These are phyloP conservation scores for Ennomos quercinarius DNA, from an alignment of 2,888 invertebrate genomes.

Conservation along the genomic window DNA sequence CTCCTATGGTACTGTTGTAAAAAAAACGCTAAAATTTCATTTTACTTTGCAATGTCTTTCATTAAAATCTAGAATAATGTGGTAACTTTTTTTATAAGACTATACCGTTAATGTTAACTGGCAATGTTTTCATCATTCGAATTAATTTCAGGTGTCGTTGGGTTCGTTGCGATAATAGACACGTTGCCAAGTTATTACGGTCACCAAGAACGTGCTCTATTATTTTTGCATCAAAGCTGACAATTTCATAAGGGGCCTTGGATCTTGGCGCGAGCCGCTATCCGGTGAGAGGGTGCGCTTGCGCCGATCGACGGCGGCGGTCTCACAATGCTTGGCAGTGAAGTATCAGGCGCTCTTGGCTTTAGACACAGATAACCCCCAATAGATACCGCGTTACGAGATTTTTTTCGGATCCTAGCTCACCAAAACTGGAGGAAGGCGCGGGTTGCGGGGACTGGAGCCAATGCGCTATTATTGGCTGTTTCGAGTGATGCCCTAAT, in stretches of 20 bases:
- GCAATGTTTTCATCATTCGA: slow-evolving; percentile 27
- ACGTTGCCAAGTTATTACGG: slow-evolving; percentile 55
- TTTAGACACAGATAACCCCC: no score
- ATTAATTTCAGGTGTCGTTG: slow-evolving; percentile 17
- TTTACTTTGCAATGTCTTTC: slow-evolving; percentile 1
- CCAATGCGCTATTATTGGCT: no score
- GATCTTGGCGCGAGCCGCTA: slow-evolving; percentile 24
- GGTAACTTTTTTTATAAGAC: slow-evolving; percentile 9
- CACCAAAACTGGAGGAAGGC: no score
- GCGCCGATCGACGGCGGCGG: background rate
- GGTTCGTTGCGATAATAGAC: slow-evolving; percentile 51
- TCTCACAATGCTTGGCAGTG: background rate
- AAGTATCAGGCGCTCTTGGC: background rate
- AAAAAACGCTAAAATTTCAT: no score
- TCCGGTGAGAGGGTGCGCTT: slow-evolving; percentile 30
- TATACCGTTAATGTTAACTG: slow-evolving; percentile 2
- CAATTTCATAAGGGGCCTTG: slow-evolving; percentile 52
- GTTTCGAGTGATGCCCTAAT: no score
- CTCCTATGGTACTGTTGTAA: no score
- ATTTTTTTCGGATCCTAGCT: no score
- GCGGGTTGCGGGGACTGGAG: no score
- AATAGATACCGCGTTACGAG: no score
- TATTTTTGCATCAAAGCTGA: slow-evolving; percentile 67
- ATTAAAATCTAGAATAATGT: background rate
- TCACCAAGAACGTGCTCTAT: slow-evolving; percentile 62